phyloP scores from a whole-genome alignment of 2,797 vertebrate genomes.

The Esox lucius region DNA sequence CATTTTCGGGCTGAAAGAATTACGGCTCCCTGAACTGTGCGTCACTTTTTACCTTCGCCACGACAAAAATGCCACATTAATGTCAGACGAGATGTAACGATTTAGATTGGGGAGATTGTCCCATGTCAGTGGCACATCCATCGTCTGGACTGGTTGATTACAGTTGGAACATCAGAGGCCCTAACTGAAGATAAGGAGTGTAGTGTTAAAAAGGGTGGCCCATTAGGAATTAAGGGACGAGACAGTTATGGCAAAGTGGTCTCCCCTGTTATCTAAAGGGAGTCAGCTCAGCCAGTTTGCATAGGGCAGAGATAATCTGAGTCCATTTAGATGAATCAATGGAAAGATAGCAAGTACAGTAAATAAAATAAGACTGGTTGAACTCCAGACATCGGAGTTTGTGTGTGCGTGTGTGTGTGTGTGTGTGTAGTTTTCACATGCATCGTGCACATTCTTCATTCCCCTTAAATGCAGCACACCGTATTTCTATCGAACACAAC shows the following conservation, averaged over 20 bases:
- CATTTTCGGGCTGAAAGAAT: conserved; percentile 63
- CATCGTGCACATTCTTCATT: conserved; percentile 33
- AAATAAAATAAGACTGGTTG: conserved; percentile 45
- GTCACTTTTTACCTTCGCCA: conserved; percentile 69
- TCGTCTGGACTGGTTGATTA: conserved; percentile 70
- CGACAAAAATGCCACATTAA: conserved; percentile 84
- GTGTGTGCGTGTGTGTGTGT: conserved; percentile 15
- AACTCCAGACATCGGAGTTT: conserved; percentile 20
- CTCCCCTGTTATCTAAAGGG: conserved; percentile 64
- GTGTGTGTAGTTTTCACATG: conserved; percentile 16
- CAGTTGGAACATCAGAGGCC: conserved; percentile 74
- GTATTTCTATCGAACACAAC: conserved; percentile 58
- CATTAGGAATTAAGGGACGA: conserved; percentile 58
- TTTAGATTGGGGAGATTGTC: conserved; percentile 77
- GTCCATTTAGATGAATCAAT: conserved; percentile 63
- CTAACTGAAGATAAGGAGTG: conserved; percentile 64
- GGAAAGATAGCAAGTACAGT: conserved; percentile 50
- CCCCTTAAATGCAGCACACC: conserved; percentile 10
- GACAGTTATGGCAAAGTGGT: conserved; percentile 62
- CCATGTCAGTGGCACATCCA: conserved; percentile 63
- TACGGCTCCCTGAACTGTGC: conserved; percentile 66
- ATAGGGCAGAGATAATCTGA: conserved; percentile 58
- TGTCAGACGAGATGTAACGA: conserved; percentile 81
- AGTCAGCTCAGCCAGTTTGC: conserved; percentile 34
- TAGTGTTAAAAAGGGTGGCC: conserved; percentile 46